phyloP scores from a whole-genome alignment of 1,140 invertebrate genomes.

The Geopemphigus sp. region DNA sequence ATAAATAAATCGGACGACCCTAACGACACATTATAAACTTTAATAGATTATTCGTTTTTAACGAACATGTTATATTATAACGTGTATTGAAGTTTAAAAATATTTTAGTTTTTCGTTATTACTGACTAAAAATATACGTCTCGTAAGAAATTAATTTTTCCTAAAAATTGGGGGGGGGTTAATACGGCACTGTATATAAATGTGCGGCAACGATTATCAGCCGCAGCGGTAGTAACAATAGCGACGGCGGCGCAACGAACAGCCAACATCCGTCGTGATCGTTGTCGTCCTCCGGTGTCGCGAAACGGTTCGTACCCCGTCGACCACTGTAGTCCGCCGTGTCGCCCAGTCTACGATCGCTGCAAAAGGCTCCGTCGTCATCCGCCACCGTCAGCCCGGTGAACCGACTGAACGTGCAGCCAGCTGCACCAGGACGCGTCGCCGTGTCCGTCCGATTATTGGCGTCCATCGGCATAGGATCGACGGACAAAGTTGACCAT shows the following conservation, averaged over 20 bases:
- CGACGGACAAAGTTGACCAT: constrained; percentile 82
- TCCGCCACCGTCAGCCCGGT: not conserved
- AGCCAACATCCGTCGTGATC: not conserved
- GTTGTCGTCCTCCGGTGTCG: not conserved
- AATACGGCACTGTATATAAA: too few relatives aligned
- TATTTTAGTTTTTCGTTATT: too few relatives aligned
- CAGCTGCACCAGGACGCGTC: not conserved
- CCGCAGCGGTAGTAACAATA: constrained; percentile 16
- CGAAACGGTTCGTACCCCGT: constrained; percentile 8
- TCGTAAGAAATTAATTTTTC: too few relatives aligned
- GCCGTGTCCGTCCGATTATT: constrained; percentile 56
- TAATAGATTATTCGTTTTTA: too few relatives aligned
- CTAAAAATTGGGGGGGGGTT: too few relatives aligned
- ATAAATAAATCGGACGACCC: too few relatives aligned
- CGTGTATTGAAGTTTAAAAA: too few relatives aligned
- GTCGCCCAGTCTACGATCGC: constrained; percentile 24
- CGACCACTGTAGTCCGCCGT: not conserved
- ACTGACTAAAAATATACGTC: too few relatives aligned
- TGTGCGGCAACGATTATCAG: not conserved
- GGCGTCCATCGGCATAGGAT: constrained; percentile 79
- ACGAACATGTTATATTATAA: too few relatives aligned
- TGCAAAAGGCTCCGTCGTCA: not conserved
- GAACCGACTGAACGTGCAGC: not conserved
- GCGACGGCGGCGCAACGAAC: not conserved
- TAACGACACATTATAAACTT: too few relatives aligned